phyloP scores from a whole-genome alignment of 2,113 vertebrate species.

The Gorilla gorilla region DNA sequence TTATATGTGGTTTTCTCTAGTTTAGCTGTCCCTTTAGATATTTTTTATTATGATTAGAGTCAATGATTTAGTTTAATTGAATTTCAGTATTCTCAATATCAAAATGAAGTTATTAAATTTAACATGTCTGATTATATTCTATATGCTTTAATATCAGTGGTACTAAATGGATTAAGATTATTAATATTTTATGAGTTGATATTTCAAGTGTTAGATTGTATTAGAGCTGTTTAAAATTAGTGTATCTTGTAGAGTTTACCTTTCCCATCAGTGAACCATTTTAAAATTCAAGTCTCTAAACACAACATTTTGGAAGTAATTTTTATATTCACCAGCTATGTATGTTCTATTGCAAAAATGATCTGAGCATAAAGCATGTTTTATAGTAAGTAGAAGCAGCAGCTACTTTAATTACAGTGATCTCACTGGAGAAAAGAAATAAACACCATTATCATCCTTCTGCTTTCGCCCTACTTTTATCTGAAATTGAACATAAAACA shows the following conservation, averaged over 20 bases:
- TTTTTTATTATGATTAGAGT: not conserved
- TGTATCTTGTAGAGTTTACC: not conserved
- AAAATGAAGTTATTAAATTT: not conserved
- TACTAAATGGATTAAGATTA: not conserved
- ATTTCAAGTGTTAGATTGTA: not conserved
- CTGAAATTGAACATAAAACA: not conserved
- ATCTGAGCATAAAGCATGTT: not conserved
- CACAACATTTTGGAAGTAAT: not conserved
- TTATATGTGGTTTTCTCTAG: not conserved
- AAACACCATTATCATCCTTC: not conserved
- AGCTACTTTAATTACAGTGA: not conserved
- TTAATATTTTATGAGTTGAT: not conserved
- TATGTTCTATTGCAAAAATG: not conserved
- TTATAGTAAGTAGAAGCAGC: not conserved
- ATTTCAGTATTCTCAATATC: not conserved
- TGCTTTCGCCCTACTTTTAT: not conserved
- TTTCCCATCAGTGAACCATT: not conserved
- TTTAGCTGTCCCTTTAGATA: not conserved
- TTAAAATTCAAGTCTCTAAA: not conserved
- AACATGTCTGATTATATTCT: not conserved
- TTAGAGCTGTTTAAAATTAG: not conserved
- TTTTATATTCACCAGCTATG: not conserved
- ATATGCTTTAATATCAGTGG: not conserved
- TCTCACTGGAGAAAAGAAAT: not conserved
- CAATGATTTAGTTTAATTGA: not conserved